Evolutionary conservation across 2,113 vertebrate genomes (phyloP), one percentile per base, ranked within the genome.

Genomic region (Chloropsis hardwickii): DNA sequence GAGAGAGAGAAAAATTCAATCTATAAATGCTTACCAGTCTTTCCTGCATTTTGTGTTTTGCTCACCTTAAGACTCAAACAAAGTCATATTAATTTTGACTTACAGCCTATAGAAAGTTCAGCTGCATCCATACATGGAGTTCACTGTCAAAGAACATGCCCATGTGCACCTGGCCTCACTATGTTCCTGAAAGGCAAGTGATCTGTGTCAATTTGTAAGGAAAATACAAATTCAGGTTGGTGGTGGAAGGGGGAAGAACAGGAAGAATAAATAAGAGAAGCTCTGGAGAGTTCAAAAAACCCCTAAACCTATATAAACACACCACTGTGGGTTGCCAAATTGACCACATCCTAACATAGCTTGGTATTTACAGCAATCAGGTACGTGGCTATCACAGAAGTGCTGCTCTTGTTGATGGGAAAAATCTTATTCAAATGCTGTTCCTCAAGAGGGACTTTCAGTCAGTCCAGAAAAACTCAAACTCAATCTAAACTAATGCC

Each of bases 401-500:
- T 60, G 33, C 21, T 37, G 27, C 13, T 44, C 33, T 40, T 33
- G 10, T 18, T 35, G 11, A 58, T 3, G 8, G 29, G 53, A n/a
- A 53, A 78, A 54, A 7, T 17, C 31, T 44, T 37, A 44, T 5
- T 42, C n/a, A 79, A 67, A 76, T 48, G 18, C 57, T 82, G 15
- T 19, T 82, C 15, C 33, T 28, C 37, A 85, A 22, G 61, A 73
- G 28, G 23, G 28, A 37, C 33, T 65, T 57, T 19, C 27, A 66
- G 10, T 66, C 23, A 31, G 28, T 12, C 42, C 44, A 44, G 25
- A 79, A 22, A 17, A 79, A 87, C 11, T 66, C 35, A 44, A 33
- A 35, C 10, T 37, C 57, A 47, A 29, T 0, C 0, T 57, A 61
- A 76, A 28, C 1, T 0, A 45, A 48, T 48, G 31, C 10, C 20